Evolutionary conservation across 2,888 invertebrate species (phyloP), one percentile per base, ranked within the genome.

Genomic region (Ormyrus nitidulus): DNA sequence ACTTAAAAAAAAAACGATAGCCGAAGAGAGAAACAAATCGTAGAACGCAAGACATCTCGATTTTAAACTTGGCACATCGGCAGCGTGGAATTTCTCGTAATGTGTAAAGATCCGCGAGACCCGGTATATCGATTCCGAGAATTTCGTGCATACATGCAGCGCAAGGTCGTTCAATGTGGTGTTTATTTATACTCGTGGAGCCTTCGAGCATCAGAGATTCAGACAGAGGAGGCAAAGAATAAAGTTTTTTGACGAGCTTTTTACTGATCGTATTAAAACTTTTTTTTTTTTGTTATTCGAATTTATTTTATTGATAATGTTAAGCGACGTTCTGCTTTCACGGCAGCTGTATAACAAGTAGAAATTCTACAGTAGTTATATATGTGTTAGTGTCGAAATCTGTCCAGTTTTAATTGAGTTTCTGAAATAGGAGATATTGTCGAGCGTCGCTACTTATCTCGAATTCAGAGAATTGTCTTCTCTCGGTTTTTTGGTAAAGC

Each of bases 111-210:
- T 71, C 56, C 61, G 65, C 49, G 19, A 73, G 46, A 5, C 11
- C 34, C 34, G 11, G 11, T 78, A 65, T 62, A 69, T 79, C n/a
- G 68, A 62, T 79, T 79, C 69, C 53, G 53, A 64, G 74, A 74
- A 79, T 76, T 51, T 44, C 73, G 11, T 13, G 56, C 61, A 53
- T 58, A 53, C 49, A 51, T 66, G 72, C 68, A 73, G 56, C 68
- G 61, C 73, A 73, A 73, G 65, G 77, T 13, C 72, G 59, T 11
- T 66, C 19, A 11, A 46, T 48, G 49, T 11, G n/a, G 51, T 59
- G 66, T 61, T 65, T 66, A 72, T 78, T 19, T 19, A 19, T 19
- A 19, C 19, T 19, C 19, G 19, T 19, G 19, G 19, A 1, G 19
- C 19, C 1, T 19, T 19, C 19, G 19, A 19, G 2, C 19, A 19